Evolutionary conservation across 2,797 vertebrate genomes (phyloP).

Genomic region (Benthosema pterotum): DNA sequence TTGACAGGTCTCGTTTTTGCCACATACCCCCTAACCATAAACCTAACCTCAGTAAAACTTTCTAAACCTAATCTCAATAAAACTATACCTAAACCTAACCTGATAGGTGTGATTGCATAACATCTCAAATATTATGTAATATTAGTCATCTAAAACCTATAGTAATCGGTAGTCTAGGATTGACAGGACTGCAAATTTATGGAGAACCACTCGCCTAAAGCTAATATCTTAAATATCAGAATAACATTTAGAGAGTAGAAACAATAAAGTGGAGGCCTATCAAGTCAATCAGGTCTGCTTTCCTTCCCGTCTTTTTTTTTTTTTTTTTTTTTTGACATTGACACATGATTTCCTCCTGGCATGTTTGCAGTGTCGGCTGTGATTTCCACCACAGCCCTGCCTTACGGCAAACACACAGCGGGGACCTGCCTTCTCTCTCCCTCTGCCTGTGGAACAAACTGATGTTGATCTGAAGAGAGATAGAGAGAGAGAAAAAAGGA

Average conservation of each 20-base stretch:
- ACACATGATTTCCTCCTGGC: conserved; percentile 64
- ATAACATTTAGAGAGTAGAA: neutral
- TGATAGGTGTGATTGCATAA: too few species aligned
- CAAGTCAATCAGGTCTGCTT: conserved; percentile 9
- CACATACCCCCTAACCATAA: too few species aligned
- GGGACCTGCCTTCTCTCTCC: conserved; percentile 40
- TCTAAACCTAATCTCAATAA: too few species aligned
- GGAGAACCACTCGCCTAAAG: conserved; percentile 14
- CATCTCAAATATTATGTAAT: too few species aligned
- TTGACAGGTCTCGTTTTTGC: too few species aligned
- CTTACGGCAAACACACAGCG: conserved; percentile 65
- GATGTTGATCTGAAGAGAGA: conserved; percentile 72
- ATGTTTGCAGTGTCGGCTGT: conserved; percentile 71
- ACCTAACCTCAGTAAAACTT: too few species aligned
- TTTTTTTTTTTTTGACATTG: conserved; percentile 47
- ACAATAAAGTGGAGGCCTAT: conserved; percentile 8
- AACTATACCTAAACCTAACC: too few species aligned
- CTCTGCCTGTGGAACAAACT: conserved; percentile 70
- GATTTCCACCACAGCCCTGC: conserved; percentile 59
- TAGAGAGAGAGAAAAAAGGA: conserved; percentile 50
- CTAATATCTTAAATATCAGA: conserved; percentile 10
- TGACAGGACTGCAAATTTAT: too few species aligned
- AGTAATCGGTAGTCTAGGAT: too few species aligned
- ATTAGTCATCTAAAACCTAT: too few species aligned
- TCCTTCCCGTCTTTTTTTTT: too few species aligned